Base-by-base conservation (phyloP, 2,888 invertebrate genomes). In the Odontothrips loti region DNA sequence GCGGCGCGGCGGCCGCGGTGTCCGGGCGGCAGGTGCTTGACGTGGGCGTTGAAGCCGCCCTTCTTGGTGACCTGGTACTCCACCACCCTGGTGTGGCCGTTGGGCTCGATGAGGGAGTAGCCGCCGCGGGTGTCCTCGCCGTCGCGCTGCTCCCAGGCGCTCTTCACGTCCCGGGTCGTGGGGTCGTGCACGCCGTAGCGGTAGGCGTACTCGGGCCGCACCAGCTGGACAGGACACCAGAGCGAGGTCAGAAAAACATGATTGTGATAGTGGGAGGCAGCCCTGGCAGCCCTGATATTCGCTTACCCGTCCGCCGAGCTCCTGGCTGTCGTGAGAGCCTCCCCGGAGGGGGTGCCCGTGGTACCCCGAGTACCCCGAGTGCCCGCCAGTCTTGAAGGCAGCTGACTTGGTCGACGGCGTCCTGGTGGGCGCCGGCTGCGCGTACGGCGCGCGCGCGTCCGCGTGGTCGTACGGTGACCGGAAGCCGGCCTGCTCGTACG, bases 111-210 rank as follows among this genome's bases (percentile, higher is more conserved):
- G 11, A 75, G 23, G 23, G 68, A 23, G 27, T 75, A 75, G 11
- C 68, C 68, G 23, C 68, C 68, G 23, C 68, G 68, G 27, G 68
- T 75, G 68, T 23, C 68, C 23, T 75, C 68, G 68, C 68, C 68
- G 68, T 75, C 68, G 68, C 68, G 68, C 68, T 75, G 68, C 68
- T 75, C 68, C 68, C 68, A 75, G 23, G 68, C 68, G 68, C 68
- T 75, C 68, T 75, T 75, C 68, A 75, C 68, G 68, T 75, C 68
- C 27, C 27, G 68, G 23, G 68, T 75, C 23, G 23, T 75, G 68
- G 68, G 68, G 68, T 75, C 68, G 68, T 75, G 68, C 23, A 75
- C 68, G 68, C 68, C 68, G 68, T 75, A 75, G 68, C 68, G 68
- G 68, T 75, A 75, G 23, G 68, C 68, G 68, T 75, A 75, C 68